Evolutionary conservation across 1,140 invertebrate species (phyloP).

Genomic region (Leucophenga varia): DNA sequence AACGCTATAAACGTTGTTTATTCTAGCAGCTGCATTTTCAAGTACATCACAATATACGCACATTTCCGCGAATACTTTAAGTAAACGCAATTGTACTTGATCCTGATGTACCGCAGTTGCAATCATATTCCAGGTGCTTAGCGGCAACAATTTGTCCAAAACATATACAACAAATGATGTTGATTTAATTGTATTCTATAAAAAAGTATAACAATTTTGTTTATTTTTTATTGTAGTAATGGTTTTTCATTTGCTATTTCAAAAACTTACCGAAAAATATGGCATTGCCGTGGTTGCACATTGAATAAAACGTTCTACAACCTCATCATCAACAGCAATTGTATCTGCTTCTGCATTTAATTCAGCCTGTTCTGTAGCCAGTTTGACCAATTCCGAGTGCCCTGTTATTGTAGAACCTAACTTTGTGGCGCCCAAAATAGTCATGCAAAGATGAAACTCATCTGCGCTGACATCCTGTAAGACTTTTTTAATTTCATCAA

Average conservation of each 20-base stretch:
- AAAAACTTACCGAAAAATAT: constrained; percentile 79
- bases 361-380: constrained; percentile 81
- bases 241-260: constrained; percentile 5
- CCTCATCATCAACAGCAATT: constrained; percentile 74
- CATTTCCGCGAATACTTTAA: constrained; percentile 88
- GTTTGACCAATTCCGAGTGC: constrained; percentile 82
- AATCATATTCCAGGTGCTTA: constrained; percentile 62
- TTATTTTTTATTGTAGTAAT: constrained; percentile 5
- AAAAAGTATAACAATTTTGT: constrained; percentile 42
- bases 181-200: constrained; percentile 83
- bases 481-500: constrained; percentile 85
- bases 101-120: constrained; percentile 64
- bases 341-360: constrained; percentile 75
- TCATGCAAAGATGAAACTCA: constrained; percentile 89
- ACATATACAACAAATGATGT: constrained; percentile 84
- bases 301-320: constrained; percentile 76
- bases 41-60: constrained; percentile 73
- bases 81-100: constrained; percentile 76
- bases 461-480: constrained; percentile 86
- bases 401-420: constrained; percentile 78
- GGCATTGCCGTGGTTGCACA: constrained; percentile 82
- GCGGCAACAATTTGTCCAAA: constrained; percentile 79
- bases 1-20: constrained; percentile 74
- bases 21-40: constrained; percentile 72
- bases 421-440: constrained; percentile 76